These are phyloP conservation scores for Aricia artaxerxes DNA, from an alignment of 2,888 invertebrate genomes.

Conservation along the genomic window DNA sequence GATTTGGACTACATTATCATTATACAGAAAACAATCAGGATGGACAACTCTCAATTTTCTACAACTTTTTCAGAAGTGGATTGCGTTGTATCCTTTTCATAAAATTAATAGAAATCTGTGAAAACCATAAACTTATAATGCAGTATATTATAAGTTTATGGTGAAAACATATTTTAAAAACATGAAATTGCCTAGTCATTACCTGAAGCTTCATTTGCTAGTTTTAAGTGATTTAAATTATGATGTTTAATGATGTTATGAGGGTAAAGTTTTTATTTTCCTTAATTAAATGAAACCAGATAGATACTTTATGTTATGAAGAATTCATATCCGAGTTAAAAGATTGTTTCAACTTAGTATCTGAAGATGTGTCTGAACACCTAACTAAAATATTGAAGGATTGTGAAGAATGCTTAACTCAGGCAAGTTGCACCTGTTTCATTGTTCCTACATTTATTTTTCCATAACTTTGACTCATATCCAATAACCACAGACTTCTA, in stretches of 20 bases:
- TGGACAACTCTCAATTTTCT: constrained; percentile 63
- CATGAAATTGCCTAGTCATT: neutral
- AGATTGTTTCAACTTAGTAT: constrained; percentile 29
- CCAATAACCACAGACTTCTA: too few species aligned
- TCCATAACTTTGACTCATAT: too few species aligned
- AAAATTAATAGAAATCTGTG: neutral
- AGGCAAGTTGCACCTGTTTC: constrained; percentile 43
- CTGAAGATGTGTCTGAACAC: constrained; percentile 45
- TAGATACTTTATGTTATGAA: constrained; percentile 13
- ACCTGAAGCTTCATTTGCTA: neutral
- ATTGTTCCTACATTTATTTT: too few species aligned
- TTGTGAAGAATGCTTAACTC: constrained; percentile 54
- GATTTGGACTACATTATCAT: neutral
- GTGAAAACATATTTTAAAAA: neutral
- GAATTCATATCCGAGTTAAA: neutral
- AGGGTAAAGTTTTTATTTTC: neutral
- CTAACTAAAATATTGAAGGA: constrained; percentile 55
- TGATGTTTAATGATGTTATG: too few species aligned
- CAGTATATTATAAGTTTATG: too few species aligned
- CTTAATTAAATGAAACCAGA: neutral
- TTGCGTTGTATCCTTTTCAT: constrained; percentile 51
- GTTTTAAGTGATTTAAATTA: too few species aligned
- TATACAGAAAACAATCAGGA: constrained; percentile 36
- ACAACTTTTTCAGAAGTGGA: constrained; percentile 53
- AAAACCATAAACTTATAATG: too few species aligned